Evolutionary conservation across 2,113 vertebrate species (phyloP).

Genomic region (Gnathonemus echidnorhynchus): DNA sequence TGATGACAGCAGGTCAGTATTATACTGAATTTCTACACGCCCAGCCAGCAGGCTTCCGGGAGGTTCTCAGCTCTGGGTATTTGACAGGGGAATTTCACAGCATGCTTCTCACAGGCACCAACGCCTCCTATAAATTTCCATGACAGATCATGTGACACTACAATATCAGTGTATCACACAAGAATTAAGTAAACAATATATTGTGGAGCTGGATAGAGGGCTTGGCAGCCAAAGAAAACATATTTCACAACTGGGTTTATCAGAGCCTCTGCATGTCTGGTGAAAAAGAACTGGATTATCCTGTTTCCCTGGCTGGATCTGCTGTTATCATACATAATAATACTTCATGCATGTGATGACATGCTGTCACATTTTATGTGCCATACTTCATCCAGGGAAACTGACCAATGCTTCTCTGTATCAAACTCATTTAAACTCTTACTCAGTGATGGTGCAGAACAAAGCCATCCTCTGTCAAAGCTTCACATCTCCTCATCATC

Average conservation of each 20-base stretch:
- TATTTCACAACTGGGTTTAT: not conserved
- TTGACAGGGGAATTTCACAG: not conserved
- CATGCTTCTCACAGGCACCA: not conserved
- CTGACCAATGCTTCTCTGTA: not conserved
- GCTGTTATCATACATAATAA: not conserved
- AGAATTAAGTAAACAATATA: not conserved
- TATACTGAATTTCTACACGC: not conserved
- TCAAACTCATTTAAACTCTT: not conserved
- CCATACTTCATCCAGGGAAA: not conserved
- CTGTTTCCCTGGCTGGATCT: not conserved
- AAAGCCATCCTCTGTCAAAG: not conserved
- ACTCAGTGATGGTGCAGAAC: not conserved
- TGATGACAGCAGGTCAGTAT: not conserved
- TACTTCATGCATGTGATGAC: not conserved
- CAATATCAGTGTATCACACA: not conserved
- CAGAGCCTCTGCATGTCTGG: not conserved
- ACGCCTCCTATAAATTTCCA: not conserved
- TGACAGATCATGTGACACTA: not conserved
- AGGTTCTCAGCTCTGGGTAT: not conserved
- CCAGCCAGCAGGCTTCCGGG: not conserved
- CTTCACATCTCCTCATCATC: not conserved
- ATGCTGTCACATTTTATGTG: not conserved
- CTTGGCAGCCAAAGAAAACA: not conserved
- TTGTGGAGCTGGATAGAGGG: not conserved
- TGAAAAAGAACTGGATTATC: not conserved